Evolutionary conservation across 2,888 invertebrate genomes (phyloP).

Genomic region (Agrotis exclamationis): DNA sequence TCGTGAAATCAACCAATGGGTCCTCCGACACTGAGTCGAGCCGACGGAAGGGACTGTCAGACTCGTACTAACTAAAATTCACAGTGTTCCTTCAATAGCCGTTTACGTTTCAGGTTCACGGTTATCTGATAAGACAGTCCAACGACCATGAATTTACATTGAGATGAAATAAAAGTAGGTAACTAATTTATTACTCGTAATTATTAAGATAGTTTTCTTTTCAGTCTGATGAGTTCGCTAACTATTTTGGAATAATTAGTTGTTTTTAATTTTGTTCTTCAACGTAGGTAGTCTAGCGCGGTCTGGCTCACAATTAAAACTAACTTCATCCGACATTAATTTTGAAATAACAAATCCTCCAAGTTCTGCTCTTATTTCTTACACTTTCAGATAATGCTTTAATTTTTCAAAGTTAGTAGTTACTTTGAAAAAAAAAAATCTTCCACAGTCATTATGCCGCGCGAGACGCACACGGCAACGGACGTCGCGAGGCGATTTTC

Average conservation of each 20-base stretch:
- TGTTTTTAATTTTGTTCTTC: conserved; percentile 43
- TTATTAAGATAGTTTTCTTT: conserved; percentile 11
- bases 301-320: conserved; percentile 46
- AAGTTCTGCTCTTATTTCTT: conserved; percentile 44
- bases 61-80: no score
- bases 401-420: no score
- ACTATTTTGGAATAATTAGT: conserved; percentile 8
- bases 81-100: no score
- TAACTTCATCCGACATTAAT: conserved; percentile 30
- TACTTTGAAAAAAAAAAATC: no score
- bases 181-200: conserved; percentile 24
- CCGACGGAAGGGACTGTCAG: no score
- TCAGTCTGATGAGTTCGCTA: conserved; percentile 19
- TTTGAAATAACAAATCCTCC: conserved; percentile 46
- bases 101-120: no score
- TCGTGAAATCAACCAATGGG: no score
- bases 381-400: conserved; percentile 6
- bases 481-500: no score
- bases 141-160: background rate
- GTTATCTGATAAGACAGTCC: no score
- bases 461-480: no score
- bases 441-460: no score
- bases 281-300: conserved; percentile 37
- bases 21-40: no score
- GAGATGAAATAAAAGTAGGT: background rate